Evolutionary conservation across 1,140 invertebrate species (phyloP).

Genomic region (Diorhabda carinulata): DNA sequence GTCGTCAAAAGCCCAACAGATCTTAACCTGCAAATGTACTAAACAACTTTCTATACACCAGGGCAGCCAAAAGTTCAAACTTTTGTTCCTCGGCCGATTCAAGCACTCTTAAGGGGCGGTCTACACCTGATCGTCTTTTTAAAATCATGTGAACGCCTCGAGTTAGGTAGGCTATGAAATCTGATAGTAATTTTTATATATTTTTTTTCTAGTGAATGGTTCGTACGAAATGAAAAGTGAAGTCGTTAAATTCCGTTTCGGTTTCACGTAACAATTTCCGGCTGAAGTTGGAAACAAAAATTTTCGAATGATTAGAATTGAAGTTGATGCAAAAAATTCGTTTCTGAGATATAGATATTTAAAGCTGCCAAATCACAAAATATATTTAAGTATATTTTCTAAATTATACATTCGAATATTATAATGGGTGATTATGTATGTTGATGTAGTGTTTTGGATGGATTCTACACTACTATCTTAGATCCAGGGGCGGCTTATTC

Average conservation of each 20-base stretch:
- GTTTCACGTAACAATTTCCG: constrained; percentile 16
- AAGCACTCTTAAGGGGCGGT: constrained; percentile 9
- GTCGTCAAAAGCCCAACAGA: constrained; percentile 8
- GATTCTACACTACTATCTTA: too few relatives aligned
- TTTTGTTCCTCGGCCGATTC: constrained; percentile 17
- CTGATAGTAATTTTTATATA: constrained; percentile 9
- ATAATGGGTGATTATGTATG: too few relatives aligned
- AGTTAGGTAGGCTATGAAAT: constrained; percentile 12
- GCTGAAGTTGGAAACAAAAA: background rate
- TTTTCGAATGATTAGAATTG: background rate
- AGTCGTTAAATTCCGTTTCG: constrained; percentile 17
- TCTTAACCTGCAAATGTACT: constrained; percentile 11
- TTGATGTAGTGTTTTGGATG: too few relatives aligned
- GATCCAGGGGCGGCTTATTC: too few relatives aligned
- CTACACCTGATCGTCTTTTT: constrained; percentile 18
- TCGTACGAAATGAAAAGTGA: constrained; percentile 18
- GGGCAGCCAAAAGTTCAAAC: constrained; percentile 9
- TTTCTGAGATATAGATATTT: too few relatives aligned
- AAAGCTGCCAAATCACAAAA: too few relatives aligned
- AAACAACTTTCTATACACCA: background rate
- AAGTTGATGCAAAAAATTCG: too few relatives aligned
- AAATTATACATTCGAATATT: too few relatives aligned
- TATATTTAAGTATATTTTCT: too few relatives aligned
- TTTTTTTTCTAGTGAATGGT: constrained; percentile 8
- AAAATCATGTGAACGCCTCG: constrained; percentile 3